phyloP scores from a whole-genome alignment of 1,140 invertebrate species.

The Stratiolaelaps scimitus region DNA sequence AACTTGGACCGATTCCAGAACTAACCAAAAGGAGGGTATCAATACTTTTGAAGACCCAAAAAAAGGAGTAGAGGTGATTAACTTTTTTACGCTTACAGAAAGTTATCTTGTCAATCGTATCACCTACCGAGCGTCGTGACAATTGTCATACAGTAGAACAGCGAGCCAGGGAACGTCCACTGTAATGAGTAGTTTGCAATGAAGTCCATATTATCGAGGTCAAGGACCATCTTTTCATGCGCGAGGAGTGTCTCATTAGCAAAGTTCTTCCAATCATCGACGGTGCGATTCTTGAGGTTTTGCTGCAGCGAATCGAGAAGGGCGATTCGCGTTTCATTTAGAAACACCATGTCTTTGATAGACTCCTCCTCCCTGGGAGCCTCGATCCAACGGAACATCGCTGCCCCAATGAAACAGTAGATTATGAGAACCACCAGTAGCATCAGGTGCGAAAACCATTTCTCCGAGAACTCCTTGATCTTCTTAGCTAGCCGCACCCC shows the following conservation, averaged over 20 bases:
- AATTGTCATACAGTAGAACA: conserved; percentile 24
- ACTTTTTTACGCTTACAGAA: too few species aligned
- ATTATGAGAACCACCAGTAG: background rate
- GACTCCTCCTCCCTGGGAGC: background rate
- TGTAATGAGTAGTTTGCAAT: conserved; percentile 3
- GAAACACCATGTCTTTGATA: background rate
- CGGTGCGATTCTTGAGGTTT: background rate
- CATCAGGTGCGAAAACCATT: conserved; percentile 24
- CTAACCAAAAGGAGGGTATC: too few species aligned
- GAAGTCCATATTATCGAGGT: conserved; percentile 22
- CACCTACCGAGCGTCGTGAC: conserved; percentile 27
- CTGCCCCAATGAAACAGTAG: conserved; percentile 21
- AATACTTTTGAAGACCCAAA: too few species aligned
- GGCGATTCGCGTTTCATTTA: background rate
- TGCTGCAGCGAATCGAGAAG: conserved; percentile 5
- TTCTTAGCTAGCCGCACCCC: background rate
- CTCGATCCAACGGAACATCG: conserved; percentile 22
- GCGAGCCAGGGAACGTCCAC: conserved; percentile 13
- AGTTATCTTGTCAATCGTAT: too few species aligned
- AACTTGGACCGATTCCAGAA: too few species aligned
- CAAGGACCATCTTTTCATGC: conserved; percentile 16
- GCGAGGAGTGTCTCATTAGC: background rate
- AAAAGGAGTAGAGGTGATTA: too few species aligned
- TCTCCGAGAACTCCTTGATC: conserved; percentile 23
- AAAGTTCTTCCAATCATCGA: conserved; percentile 13